Evolutionary conservation across 1,140 invertebrate species (phyloP).

Genomic region (Nasonia vitripennis): DNA sequence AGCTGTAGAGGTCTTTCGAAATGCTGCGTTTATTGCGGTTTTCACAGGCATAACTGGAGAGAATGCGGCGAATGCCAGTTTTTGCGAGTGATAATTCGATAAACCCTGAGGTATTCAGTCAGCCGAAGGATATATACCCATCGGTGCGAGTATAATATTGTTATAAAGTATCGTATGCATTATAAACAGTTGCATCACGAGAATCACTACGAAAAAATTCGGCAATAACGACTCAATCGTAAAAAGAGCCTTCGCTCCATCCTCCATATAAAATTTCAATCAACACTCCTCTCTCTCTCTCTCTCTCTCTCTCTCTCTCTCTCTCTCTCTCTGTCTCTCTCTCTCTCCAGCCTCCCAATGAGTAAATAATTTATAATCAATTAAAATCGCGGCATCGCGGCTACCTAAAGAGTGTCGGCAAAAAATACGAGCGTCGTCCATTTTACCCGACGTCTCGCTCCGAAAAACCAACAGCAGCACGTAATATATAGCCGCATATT

Average conservation of each 20-base stretch:
- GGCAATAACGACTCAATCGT: neutral
- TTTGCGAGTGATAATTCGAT: slow-evolving; percentile 1
- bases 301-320: no score
- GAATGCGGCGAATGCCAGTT: neutral
- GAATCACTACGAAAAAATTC: no score
- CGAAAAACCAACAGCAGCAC: neutral
- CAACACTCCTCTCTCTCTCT: no score
- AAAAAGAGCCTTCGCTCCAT: neutral
- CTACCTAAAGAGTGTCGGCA: slow-evolving; percentile 9
- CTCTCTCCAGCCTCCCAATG: neutral
- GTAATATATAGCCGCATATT: slow-evolving; percentile 22
- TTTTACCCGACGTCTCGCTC: neutral
- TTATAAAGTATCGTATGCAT: no score
- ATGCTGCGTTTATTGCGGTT: no score
- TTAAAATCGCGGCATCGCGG: neutral
- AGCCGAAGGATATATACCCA: neutral
- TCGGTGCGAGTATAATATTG: neutral
- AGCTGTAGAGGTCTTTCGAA: no score
- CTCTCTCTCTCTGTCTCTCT: no score
- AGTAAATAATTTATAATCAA: slow-evolving; percentile 46
- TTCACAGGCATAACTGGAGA: no score
- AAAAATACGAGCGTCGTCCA: neutral
- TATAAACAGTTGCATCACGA: no score
- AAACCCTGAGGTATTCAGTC: neutral
- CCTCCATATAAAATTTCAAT: slow-evolving; percentile 28